phyloP scores from a whole-genome alignment of 2,113 vertebrate species.

The Pardalotus punctatus region DNA sequence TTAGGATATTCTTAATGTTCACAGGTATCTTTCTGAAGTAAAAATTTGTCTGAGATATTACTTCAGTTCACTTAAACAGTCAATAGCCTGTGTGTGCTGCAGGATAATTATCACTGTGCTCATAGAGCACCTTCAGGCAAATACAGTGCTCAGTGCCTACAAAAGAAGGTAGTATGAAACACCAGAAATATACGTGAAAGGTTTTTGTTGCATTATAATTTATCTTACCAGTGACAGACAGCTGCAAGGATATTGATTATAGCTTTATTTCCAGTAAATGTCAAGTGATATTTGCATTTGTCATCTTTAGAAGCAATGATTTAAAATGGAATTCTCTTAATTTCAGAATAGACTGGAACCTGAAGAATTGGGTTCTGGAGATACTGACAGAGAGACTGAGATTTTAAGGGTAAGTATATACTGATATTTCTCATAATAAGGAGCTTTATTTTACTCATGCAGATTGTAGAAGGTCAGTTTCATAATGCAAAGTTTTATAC shows the following conservation, averaged over 20 bases:
- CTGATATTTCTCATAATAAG: neutral
- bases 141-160: neutral
- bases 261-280: neutral
- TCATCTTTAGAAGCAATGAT: neutral
- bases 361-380: conserved; percentile 78
- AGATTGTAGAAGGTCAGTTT: neutral
- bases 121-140: neutral
- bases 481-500: neutral
- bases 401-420: conserved; percentile 66
- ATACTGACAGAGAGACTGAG: conserved; percentile 11
- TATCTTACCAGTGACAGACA: neutral
- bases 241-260: neutral
- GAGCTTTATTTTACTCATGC: neutral
- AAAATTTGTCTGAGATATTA: neutral
- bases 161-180: neutral
- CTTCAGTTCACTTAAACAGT: neutral
- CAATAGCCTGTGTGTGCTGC: neutral
- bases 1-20: neutral
- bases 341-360: conserved; percentile 75
- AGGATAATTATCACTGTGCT: neutral
- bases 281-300: neutral
- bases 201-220: neutral
- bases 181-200: neutral
- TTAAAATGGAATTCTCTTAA: neutral
- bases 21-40: neutral